Evolutionary conservation across 2,888 invertebrate species (phyloP).

Genomic region (Volucella inflata): DNA sequence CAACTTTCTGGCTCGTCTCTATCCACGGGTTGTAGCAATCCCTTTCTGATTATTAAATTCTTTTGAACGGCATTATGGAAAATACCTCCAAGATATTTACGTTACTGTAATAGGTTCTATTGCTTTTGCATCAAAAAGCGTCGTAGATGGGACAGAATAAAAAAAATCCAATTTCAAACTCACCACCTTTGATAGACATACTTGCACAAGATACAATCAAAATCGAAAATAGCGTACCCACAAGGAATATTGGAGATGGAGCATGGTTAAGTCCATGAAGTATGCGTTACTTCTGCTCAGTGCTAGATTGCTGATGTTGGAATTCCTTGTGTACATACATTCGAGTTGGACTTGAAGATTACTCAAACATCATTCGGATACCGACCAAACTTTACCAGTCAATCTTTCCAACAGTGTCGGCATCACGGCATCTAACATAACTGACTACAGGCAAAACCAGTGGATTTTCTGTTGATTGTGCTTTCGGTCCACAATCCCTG

Average conservation of each 20-base stretch:
- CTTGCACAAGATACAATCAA: not conserved
- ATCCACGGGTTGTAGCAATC: not conserved
- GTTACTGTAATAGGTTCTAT: too few relatives aligned
- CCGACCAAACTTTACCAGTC: too few relatives aligned
- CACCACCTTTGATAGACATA: slow-evolving; percentile 12
- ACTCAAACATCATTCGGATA: too few relatives aligned
- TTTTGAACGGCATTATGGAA: not conserved
- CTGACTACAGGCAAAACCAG: not conserved
- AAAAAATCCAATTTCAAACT: slow-evolving; percentile 11
- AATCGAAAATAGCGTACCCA: not conserved
- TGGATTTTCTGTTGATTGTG: slow-evolving; percentile 15
- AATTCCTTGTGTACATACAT: too few relatives aligned
- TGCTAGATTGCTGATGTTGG: too few relatives aligned
- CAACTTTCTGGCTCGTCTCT: not conserved
- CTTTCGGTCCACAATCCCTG: slow-evolving; percentile 50
- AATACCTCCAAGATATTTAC: too few relatives aligned
- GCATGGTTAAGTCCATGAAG: slow-evolving; percentile 10
- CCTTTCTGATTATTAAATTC: not conserved
- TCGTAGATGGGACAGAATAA: not conserved
- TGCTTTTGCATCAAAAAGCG: not conserved
- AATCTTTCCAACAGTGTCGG: not conserved
- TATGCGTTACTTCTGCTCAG: too few relatives aligned
- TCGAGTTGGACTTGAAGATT: too few relatives aligned
- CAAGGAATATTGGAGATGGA: not conserved
- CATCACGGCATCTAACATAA: slow-evolving; percentile 2